These are phyloP conservation scores for Melikaiella ostensackeni DNA, from an alignment of 2,888 invertebrate species.

Conservation along the genomic window DNA sequence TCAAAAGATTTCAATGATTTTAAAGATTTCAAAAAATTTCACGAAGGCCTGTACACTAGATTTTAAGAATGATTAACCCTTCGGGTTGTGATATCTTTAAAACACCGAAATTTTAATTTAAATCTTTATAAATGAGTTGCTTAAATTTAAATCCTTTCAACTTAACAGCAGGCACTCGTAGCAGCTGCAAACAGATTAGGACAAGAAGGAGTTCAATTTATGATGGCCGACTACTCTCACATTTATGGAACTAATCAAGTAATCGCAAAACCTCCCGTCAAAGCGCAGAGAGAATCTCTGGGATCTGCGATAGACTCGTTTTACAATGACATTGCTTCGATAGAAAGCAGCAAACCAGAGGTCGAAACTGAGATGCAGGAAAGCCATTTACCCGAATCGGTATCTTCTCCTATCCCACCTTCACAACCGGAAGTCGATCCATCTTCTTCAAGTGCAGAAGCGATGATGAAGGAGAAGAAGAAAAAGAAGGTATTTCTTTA, in stretches of 20 bases:
- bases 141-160: background rate
- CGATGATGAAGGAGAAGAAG: constrained; percentile 74
- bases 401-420: constrained; percentile 54
- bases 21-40: too few species aligned
- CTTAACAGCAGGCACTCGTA: constrained; percentile 67
- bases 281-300: constrained; percentile 70
- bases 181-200: constrained; percentile 70
- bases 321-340: constrained; percentile 81
- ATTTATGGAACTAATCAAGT: constrained; percentile 72
- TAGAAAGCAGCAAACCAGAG: constrained; percentile 73
- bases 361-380: constrained; percentile 57
- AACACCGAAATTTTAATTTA: too few species aligned
- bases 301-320: constrained; percentile 80
- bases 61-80: too few species aligned
- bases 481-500: constrained; percentile 72
- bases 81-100: too few species aligned
- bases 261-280: constrained; percentile 74
- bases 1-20: too few species aligned
- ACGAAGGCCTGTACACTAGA: too few species aligned
- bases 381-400: constrained; percentile 44
- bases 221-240: constrained; percentile 70
- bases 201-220: constrained; percentile 70
- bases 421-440: constrained; percentile 49
- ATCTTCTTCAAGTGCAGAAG: constrained; percentile 52
- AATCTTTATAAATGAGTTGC: too few species aligned